These are phyloP conservation scores for Liopterus haemorrhoidalis DNA, from an alignment of 2,888 invertebrate genomes.

Conservation along the genomic window DNA sequence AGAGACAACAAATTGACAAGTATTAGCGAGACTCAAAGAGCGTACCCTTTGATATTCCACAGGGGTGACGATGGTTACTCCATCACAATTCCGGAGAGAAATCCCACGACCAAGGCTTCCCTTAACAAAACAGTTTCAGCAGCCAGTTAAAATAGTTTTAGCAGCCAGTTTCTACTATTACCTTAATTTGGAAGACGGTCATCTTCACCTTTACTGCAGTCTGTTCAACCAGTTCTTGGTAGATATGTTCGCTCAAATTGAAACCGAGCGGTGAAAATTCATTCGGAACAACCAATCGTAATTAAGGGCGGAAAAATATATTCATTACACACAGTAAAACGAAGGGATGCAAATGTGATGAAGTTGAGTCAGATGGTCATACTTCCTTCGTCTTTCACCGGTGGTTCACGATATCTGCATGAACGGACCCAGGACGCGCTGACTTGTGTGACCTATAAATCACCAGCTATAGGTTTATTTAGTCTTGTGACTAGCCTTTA, in stretches of 20 bases:
- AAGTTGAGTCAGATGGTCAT: slow-evolving; percentile 34
- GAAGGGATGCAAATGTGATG: slow-evolving; percentile 26
- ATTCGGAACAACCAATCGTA: slow-evolving; percentile 36
- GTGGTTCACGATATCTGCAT: too few relatives aligned
- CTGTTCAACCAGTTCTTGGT: too few relatives aligned
- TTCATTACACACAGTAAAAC: slow-evolving; percentile 38
- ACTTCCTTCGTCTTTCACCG: too few relatives aligned
- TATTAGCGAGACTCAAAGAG: slow-evolving; percentile 35
- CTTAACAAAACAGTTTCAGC: too few relatives aligned
- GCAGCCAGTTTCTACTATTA: slow-evolving; percentile 32
- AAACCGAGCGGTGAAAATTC: slow-evolving; percentile 36
- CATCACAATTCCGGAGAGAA: too few relatives aligned
- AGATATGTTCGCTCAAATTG: slow-evolving; percentile 42
- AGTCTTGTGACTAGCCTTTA: too few relatives aligned
- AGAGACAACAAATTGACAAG: slow-evolving; percentile 29
- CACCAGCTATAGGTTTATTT: too few relatives aligned
- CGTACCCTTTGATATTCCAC: slow-evolving; percentile 37
- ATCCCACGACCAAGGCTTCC: too few relatives aligned
- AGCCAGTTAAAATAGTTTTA: too few relatives aligned
- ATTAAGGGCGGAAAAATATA: slow-evolving; percentile 37
- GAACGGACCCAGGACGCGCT: too few relatives aligned
- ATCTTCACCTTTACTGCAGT: too few relatives aligned
- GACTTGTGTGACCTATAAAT: slow-evolving; percentile 34
- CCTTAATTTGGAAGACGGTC: slow-evolving; percentile 41
- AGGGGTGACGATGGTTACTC: slow-evolving; percentile 32